phyloP scores from a whole-genome alignment of 92 coral and sea anemone genomes.

The Phymanthus crucifer region DNA sequence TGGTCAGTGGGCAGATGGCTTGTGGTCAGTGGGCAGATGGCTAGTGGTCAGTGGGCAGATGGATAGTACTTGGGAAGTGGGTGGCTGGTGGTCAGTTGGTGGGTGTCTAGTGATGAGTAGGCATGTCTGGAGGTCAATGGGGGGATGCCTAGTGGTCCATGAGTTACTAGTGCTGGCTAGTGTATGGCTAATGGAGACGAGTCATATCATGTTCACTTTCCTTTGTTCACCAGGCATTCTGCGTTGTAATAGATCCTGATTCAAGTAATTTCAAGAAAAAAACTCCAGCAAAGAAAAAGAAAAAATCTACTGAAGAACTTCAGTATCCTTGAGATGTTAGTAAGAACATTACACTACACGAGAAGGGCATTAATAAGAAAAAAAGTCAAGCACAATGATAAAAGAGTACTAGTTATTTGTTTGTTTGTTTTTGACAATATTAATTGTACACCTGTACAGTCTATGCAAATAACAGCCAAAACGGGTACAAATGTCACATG shows the following conservation, averaged over 20 bases:
- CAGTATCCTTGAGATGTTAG: slow-evolving; percentile 62
- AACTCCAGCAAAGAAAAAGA: slow-evolving; percentile 72
- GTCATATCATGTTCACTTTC: not conserved
- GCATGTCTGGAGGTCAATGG: too few relatives aligned
- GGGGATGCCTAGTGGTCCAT: not conserved
- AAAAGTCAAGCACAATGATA: not conserved
- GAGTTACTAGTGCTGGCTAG: too few relatives aligned
- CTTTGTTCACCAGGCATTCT: slow-evolving; percentile 65
- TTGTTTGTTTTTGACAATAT: too few relatives aligned
- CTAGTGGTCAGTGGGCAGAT: not conserved
- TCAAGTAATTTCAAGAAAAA: slow-evolving; percentile 38
- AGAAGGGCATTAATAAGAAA: too few relatives aligned
- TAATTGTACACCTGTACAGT: too few relatives aligned
- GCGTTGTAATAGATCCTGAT: slow-evolving; percentile 65
- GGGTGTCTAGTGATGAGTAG: too few relatives aligned
- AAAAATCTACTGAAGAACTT: slow-evolving; percentile 63
- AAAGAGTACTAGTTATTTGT: not conserved
- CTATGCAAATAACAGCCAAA: too few relatives aligned
- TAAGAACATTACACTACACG: not conserved
- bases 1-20: not conserved
- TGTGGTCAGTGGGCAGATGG: not conserved
- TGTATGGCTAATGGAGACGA: not conserved
- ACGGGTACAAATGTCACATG: too few relatives aligned
- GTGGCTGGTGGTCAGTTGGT: too few relatives aligned
- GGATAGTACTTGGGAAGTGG: not conserved